These are phyloP conservation scores for Xerus rutilus DNA, from an alignment of 2,797 vertebrate genomes.

Conservation along the genomic window DNA sequence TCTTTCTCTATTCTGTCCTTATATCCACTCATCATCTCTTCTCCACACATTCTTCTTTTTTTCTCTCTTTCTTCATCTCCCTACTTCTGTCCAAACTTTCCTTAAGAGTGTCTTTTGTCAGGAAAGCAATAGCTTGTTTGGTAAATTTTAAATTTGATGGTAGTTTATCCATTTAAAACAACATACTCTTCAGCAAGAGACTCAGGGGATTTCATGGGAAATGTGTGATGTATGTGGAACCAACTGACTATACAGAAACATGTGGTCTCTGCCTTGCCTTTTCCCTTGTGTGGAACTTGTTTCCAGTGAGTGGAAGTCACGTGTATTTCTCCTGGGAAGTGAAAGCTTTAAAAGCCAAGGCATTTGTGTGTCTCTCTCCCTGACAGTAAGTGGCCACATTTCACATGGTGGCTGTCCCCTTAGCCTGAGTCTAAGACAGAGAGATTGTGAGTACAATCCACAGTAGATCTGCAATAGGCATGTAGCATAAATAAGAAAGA, in stretches of 20 bases:
- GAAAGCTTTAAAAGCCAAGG: not conserved
- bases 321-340: not conserved
- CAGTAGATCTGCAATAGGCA: not conserved
- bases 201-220: not conserved
- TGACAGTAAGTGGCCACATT: not conserved
- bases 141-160: not conserved
- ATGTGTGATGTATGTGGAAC: too few relatives aligned
- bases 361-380: not conserved
- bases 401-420: not conserved
- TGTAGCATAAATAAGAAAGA: not conserved
- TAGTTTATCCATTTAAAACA: not conserved
- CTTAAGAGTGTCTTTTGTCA: not conserved
- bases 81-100: not conserved
- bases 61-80: not conserved
- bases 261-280: not conserved
- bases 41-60: not conserved
- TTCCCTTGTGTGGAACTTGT: fast-evolving
- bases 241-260: not conserved
- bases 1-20: not conserved
- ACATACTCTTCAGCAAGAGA: not conserved
- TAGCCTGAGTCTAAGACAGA: not conserved
- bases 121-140: not conserved
- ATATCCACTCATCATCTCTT: not conserved
- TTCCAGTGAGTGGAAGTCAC: not conserved
- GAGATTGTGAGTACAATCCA: not conserved